Evolutionary conservation across 2,113 vertebrate genomes (phyloP).

Genomic region (Sander vitreus): DNA sequence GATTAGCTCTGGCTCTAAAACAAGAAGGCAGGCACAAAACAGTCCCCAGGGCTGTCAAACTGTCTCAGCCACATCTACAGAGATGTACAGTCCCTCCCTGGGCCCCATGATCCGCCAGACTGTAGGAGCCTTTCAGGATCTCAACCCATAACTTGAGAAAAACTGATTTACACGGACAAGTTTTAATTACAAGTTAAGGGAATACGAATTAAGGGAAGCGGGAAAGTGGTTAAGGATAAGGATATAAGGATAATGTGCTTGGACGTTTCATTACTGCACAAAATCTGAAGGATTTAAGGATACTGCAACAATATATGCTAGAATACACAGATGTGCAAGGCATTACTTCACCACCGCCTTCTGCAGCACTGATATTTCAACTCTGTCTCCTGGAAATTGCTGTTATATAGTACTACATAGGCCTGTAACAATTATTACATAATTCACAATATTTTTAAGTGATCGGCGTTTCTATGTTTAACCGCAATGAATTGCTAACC

Average conservation of each 20-base stretch:
- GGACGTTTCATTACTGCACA: slow-evolving; percentile 38
- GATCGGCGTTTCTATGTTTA: too few relatives aligned
- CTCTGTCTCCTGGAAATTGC: not conserved
- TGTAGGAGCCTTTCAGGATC: not conserved
- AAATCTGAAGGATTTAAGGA: slow-evolving; percentile 33
- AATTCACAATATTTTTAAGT: too few relatives aligned
- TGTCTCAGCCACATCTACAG: slow-evolving; percentile 12
- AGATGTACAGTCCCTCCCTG: not conserved
- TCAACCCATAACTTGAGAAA: slow-evolving; percentile 11
- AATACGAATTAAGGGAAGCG: slow-evolving; percentile 5
- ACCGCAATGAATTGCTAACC: too few relatives aligned
- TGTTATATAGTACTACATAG: too few relatives aligned
- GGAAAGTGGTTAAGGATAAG: slow-evolving; percentile 13
- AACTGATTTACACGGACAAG: slow-evolving; percentile 10
- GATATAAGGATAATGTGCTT: slow-evolving; percentile 35
- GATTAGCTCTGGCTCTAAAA: slow-evolving; percentile 18
- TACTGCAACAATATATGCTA: slow-evolving; percentile 2
- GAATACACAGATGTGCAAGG: not conserved
- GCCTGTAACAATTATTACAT: too few relatives aligned
- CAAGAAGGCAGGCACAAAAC: slow-evolving; percentile 11
- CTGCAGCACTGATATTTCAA: not conserved
- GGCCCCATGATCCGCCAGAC: not conserved
- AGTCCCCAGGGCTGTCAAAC: slow-evolving; percentile 17
- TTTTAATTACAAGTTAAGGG: slow-evolving; percentile 35
- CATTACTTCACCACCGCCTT: not conserved